Conservation (phyloP, 2,888 invertebrate genomes). For the Branchipolynoe longqiensis region DNA sequence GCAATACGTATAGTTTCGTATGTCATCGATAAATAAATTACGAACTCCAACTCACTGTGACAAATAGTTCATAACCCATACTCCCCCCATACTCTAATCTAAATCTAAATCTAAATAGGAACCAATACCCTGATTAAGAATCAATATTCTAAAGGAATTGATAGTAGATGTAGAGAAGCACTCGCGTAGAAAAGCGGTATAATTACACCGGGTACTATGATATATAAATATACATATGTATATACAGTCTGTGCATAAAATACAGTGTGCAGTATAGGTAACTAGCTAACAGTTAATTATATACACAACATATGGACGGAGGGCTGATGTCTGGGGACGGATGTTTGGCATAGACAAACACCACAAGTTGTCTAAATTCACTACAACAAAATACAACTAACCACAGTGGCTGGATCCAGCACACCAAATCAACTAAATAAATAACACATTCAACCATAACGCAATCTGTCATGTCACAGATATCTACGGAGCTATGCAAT, state of each 20-base stretch:
- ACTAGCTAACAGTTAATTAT: not conserved
- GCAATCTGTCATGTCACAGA: not conserved
- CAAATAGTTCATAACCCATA: no score
- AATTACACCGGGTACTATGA: not conserved
- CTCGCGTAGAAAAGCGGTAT: not conserved
- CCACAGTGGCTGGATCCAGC: conserved; percentile 6
- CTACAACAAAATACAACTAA: conserved; percentile 18
- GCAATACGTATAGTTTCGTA: no score
- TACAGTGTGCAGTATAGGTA: not conserved
- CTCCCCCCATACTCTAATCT: no score
- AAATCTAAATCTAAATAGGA: no score
- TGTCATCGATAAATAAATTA: no score
- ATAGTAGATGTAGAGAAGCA: no score
- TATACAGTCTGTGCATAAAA: not conserved
- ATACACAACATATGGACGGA: conserved; percentile 26
- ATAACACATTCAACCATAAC: not conserved
- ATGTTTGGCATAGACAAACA: conserved; percentile 46
- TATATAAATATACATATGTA: not conserved
- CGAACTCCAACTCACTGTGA: no score
- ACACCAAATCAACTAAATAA: not conserved
- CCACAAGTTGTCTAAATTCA: conserved; percentile 31
- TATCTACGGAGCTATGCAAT: no score
- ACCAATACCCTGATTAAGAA: no score
- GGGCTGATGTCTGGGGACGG: conserved; percentile 47
- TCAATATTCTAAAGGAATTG: no score